Evolutionary conservation across 2,888 invertebrate species (phyloP).

Genomic region (Shargacucullia verbasci): DNA sequence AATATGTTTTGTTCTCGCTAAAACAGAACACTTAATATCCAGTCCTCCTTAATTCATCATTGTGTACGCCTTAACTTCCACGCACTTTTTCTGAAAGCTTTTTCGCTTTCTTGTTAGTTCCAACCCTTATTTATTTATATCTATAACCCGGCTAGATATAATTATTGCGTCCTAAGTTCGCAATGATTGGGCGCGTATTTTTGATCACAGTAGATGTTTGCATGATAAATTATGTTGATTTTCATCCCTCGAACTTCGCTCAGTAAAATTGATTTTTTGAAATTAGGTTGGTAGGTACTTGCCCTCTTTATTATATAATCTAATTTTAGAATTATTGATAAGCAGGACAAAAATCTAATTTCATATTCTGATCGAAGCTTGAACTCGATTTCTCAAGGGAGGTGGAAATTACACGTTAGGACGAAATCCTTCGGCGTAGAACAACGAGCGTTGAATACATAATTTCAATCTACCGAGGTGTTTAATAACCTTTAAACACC

Average conservation of each 20-base stretch:
- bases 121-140: neutral
- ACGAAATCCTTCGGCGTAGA: conserved; percentile 56
- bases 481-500: conserved; percentile 50
- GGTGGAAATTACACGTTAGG: conserved; percentile 68
- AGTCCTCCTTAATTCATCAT: no score
- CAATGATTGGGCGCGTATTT: conserved; percentile 47
- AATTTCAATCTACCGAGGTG: conserved; percentile 63
- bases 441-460: conserved; percentile 71
- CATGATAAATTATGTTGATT: conserved; percentile 64
- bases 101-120: neutral
- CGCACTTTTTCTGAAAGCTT: no score
- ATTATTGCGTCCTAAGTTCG: no score
- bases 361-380: conserved; percentile 52
- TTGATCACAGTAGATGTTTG: conserved; percentile 56
- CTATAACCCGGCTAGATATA: conserved; percentile 1
- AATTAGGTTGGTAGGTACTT: conserved; percentile 37
- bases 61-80: no score
- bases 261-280: conserved; percentile 58
- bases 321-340: conserved; percentile 49
- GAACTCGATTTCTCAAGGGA: conserved; percentile 58
- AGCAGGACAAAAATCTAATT: conserved; percentile 45
- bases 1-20: conserved; percentile 12
- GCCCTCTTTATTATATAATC: conserved; percentile 44
- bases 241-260: conserved; percentile 46
- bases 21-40: no score